Evolutionary conservation across 2,797 vertebrate species (phyloP).

Genomic region (Ciconia nigra): DNA sequence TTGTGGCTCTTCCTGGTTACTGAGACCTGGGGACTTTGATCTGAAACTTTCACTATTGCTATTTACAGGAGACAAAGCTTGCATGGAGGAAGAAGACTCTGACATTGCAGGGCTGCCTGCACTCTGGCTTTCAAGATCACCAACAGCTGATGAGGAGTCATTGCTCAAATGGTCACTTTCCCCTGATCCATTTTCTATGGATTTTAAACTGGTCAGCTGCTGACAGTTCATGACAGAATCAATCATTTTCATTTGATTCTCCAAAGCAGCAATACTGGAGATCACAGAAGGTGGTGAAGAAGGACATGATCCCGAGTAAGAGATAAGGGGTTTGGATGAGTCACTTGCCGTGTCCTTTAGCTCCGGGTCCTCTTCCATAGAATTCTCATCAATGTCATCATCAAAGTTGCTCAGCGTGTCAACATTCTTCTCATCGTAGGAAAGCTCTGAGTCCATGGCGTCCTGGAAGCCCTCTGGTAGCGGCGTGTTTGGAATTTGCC

Average conservation of each 20-base stretch:
- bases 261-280: conserved; percentile 95
- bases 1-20: conserved; percentile 83
- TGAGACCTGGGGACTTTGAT: conserved; percentile 87
- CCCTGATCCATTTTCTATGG: conserved; percentile 83
- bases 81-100: conserved; percentile 92
- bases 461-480: conserved; percentile 92
- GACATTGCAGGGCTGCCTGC: conserved; percentile 93
- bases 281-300: conserved; percentile 92
- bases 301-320: conserved; percentile 83
- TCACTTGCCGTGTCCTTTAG: conserved; percentile 83
- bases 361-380: conserved; percentile 90
- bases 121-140: conserved; percentile 92
- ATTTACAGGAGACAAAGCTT: conserved; percentile 89
- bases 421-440: conserved; percentile 89
- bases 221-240: conserved; percentile 90
- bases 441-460: conserved; percentile 88
- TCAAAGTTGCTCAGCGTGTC: conserved; percentile 92
- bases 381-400: conserved; percentile 92
- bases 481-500: conserved; percentile 96
- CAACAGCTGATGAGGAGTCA: conserved; percentile 86
- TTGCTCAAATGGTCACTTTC: conserved; percentile 90
- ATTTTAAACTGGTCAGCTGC: conserved; percentile 83
- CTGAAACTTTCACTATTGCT: conserved; percentile 90
- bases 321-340: conserved; percentile 78
- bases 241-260: conserved; percentile 99